These are phyloP conservation scores for Eupithecia insigniata DNA, from an alignment of 2,888 invertebrate species.

Conservation along the genomic window DNA sequence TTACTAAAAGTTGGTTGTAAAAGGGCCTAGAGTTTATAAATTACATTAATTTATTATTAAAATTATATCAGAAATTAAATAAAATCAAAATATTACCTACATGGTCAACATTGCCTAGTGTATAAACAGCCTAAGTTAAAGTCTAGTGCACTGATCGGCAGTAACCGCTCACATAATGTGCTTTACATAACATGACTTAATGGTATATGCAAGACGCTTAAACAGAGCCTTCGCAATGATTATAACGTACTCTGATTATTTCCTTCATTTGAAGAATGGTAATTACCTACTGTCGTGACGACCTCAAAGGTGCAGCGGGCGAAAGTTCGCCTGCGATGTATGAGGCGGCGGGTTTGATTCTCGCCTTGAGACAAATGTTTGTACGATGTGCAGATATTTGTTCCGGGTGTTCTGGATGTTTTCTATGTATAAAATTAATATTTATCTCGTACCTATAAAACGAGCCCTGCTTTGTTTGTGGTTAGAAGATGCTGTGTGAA, in stretches of 20 bases:
- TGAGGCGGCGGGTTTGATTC: not conserved
- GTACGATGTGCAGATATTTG: no score
- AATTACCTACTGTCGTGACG: not conserved
- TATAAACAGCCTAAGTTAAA: not conserved
- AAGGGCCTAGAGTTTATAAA: no score
- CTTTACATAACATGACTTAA: not conserved
- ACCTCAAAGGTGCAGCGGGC: not conserved
- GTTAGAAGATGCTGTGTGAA: no score
- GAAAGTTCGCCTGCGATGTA: not conserved
- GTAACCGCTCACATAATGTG: slow-evolving; percentile 1
- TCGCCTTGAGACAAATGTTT: no score
- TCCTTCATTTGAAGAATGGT: slow-evolving; percentile 9
- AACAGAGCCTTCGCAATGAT: slow-evolving; percentile 2
- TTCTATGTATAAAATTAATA: no score
- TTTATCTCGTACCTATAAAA: no score
- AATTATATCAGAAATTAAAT: no score
- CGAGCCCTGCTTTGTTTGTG: no score
- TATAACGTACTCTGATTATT: not conserved
- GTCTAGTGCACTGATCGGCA: not conserved
- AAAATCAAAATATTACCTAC: no score
- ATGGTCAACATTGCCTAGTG: not conserved
- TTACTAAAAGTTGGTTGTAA: no score
- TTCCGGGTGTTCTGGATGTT: no score
- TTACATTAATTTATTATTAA: no score
- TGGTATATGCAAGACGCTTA: not conserved